Percentiles rank a stretch among this genome's conserved stretches.
These are phyloP conservation scores for Ganaspis brasiliensis DNA, from an alignment of 2,888 invertebrate genomes.

Conservation along the genomic window DNA sequence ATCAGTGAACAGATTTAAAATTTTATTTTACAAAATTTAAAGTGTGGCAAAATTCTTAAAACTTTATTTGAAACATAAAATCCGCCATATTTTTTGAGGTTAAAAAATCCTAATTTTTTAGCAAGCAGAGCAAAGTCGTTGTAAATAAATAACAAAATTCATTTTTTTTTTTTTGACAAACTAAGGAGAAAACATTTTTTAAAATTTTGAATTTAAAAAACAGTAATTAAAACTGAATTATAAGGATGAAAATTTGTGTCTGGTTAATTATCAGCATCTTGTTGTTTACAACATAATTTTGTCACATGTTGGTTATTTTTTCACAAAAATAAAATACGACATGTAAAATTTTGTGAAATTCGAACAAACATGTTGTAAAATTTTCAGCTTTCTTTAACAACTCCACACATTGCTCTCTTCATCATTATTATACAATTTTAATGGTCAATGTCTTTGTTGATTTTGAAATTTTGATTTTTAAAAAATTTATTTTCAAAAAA, in stretches of 20 bases:
- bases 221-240: no score
- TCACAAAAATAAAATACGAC: not conserved
- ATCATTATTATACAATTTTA: not conserved
- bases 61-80: no score
- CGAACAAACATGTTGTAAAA: not conserved
- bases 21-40: no score
- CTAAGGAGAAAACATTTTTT: no score
- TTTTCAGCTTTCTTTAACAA: not conserved
- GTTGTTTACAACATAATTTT: not conserved
- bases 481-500: not conserved
- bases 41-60: no score
- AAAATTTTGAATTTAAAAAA: not conserved
- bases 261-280: not conserved
- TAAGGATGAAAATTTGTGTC: not conserved
- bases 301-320: conserved; percentile 3
- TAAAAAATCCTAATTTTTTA: no score
- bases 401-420: not conserved
- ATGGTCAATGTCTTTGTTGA: not conserved
- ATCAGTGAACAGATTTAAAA: no score
- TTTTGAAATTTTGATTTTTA: no score
- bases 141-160: no score
- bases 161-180: no score
- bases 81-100: no score
- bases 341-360: not conserved
- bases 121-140: no score